Conservation (phyloP, 2,113 vertebrate genomes). For the Labrus mixtus region DNA sequence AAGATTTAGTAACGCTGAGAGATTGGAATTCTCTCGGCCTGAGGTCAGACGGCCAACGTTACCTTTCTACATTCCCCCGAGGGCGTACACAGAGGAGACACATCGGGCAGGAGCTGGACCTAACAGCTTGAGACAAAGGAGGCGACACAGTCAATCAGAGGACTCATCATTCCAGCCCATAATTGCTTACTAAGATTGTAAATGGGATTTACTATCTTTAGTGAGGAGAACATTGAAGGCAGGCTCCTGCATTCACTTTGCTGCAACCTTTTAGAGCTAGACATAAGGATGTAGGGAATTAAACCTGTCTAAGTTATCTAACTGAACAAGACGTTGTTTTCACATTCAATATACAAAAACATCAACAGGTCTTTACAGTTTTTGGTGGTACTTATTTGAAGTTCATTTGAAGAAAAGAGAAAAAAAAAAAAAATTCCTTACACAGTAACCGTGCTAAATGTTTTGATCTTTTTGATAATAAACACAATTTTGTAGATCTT, state of each 20-base stretch:
- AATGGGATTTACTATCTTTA: slow-evolving; percentile 35
- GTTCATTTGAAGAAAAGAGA: too few relatives aligned
- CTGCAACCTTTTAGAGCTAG: slow-evolving; percentile 8
- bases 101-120: slow-evolving; percentile 44
- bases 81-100: slow-evolving; percentile 58
- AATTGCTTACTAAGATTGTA: slow-evolving; percentile 63
- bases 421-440: not conserved
- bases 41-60: slow-evolving; percentile 81
- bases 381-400: too few relatives aligned
- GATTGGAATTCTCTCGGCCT: slow-evolving; percentile 79
- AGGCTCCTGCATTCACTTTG: slow-evolving; percentile 10
- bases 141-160: slow-evolving; percentile 55
- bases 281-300: not conserved
- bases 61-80: slow-evolving; percentile 70
- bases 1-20: slow-evolving; percentile 83
- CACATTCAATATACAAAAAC: not conserved
- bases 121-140: slow-evolving; percentile 68
- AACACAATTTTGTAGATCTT: too few relatives aligned
- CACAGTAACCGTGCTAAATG: too few relatives aligned
- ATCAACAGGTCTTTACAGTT: slow-evolving; percentile 5
- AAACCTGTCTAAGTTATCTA: not conserved
- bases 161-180: slow-evolving; percentile 53
- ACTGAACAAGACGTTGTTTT: not conserved
- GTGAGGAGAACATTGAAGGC: slow-evolving; percentile 4
- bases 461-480: too few relatives aligned